Evolutionary conservation across 2,888 invertebrate genomes (phyloP).

Genomic region (Chloroclystis v-ata): DNA sequence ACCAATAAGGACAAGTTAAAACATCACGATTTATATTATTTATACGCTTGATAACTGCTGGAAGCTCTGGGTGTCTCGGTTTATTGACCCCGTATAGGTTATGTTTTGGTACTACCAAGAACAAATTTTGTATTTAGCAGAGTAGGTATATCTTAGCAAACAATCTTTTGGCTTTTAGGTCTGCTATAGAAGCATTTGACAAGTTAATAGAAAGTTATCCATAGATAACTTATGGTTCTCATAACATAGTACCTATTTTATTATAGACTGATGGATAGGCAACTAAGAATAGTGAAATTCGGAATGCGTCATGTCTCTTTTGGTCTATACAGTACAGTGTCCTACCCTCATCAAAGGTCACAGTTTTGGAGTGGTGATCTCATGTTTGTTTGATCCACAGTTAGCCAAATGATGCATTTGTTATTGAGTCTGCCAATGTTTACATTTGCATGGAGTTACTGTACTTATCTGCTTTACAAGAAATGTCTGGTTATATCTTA

Average conservation of each 20-base stretch:
- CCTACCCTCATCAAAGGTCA: slow-evolving; percentile 14
- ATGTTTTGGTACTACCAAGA: slow-evolving; percentile 20
- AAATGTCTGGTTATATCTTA: too few species aligned
- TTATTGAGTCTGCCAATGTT: not conserved
- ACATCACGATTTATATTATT: not conserved
- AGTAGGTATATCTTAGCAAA: too few species aligned
- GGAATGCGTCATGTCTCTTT: slow-evolving; percentile 44
- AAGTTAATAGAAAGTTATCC: too few species aligned
- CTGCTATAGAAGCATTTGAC: too few species aligned
- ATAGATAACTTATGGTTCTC: too few species aligned
- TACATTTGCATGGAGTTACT: not conserved
- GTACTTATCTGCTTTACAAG: too few species aligned
- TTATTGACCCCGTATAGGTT: slow-evolving; percentile 21
- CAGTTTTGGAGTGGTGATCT: slow-evolving; percentile 43
- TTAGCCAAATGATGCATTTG: slow-evolving; percentile 1
- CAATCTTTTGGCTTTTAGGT: too few species aligned
- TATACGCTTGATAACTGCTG: not conserved
- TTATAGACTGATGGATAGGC: too few species aligned
- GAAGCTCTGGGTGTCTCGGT: not conserved
- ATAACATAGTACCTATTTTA: too few species aligned
- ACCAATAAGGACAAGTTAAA: not conserved
- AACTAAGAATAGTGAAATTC: not conserved
- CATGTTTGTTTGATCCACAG: slow-evolving; percentile 29
- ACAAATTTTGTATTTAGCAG: too few species aligned
- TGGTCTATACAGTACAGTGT: slow-evolving; percentile 20